Conservation (phyloP, 2,797 vertebrate genomes). For the Periparus ater region DNA sequence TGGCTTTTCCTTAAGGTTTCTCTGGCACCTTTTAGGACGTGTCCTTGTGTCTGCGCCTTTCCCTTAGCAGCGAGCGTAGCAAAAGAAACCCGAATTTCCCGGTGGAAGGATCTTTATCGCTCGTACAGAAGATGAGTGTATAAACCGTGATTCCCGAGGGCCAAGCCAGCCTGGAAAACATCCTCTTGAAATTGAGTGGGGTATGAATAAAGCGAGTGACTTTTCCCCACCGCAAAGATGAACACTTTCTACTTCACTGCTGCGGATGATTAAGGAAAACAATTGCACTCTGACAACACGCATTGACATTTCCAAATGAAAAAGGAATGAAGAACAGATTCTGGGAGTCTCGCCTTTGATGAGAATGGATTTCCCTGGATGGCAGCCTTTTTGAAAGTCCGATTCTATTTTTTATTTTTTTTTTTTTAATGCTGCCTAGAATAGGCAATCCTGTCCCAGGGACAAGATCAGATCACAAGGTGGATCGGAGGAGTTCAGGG, state of each 20-base stretch:
- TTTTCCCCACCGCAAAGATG: background rate
- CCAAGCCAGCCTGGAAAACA: background rate
- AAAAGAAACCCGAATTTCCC: background rate
- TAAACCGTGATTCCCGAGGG: background rate
- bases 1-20: background rate
- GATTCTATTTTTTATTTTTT: background rate
- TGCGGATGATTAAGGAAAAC: conserved; percentile 40
- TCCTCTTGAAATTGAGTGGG: background rate
- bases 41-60: background rate
- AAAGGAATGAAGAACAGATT: conserved; percentile 25
- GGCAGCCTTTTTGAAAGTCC: background rate
- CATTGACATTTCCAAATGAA: conserved; percentile 43
- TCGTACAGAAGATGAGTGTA: background rate
- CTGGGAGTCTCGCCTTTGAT: conserved; percentile 23
- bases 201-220: background rate
- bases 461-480: no score
- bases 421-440: background rate
- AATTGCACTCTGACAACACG: conserved; percentile 6
- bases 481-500: background rate
- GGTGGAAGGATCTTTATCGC: background rate
- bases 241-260: conserved; percentile 24
- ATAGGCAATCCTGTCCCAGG: background rate
- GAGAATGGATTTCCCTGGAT: conserved; percentile 26
- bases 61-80: background rate
- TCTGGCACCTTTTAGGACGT: background rate